A percentile compares a stretch with the other conserved stretches of the same genome.
Conservation (phyloP, 2,888 invertebrate genomes). For the Limnephilus rhombicus region DNA sequence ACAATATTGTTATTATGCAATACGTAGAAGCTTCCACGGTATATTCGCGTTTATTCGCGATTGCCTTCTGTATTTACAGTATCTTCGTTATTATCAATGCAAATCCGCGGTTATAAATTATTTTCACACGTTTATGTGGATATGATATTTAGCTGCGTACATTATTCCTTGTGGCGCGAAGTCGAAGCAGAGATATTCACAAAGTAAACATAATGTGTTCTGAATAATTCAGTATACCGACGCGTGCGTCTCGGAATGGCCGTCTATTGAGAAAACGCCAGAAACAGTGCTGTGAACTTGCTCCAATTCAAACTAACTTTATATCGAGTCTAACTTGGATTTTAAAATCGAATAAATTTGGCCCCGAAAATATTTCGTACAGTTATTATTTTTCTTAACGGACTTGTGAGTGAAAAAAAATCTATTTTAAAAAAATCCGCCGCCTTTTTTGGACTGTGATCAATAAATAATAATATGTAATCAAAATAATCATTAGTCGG, state of each 20-base stretch:
- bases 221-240: slow-evolving; percentile 20
- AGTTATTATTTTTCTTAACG: no score
- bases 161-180: not conserved
- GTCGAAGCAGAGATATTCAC: not conserved
- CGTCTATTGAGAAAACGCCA: not conserved
- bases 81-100: not conserved
- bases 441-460: not conserved
- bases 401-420: no score
- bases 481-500: not conserved
- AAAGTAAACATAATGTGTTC: not conserved
- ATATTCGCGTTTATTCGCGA: not conserved
- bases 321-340: not conserved
- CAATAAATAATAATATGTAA: not conserved
- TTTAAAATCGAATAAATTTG: not conserved
- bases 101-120: not conserved
- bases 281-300: not conserved
- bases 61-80: not conserved
- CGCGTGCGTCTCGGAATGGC: slow-evolving; percentile 12
- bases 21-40: not conserved
- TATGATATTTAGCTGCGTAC: not conserved
- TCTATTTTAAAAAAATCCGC: not conserved
- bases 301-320: not conserved
- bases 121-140: not conserved
- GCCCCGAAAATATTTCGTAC: not conserved
- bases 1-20: not conserved